Conservation (phyloP, 2,113 vertebrate species). For the Ciconia maguari region DNA sequence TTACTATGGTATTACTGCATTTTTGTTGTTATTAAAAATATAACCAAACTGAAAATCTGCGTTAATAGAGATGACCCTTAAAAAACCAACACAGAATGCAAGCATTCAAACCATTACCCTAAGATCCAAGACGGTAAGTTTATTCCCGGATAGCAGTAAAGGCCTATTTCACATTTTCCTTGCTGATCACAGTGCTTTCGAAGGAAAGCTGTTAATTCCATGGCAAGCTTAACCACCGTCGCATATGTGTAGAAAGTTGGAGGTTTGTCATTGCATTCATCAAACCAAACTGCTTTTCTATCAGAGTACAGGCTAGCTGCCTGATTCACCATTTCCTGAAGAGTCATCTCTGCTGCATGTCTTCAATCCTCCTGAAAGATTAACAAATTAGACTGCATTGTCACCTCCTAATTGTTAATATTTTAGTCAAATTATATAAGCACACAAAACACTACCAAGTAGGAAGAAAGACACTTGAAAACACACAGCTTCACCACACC, state of each 20-base stretch:
- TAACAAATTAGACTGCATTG: background rate
- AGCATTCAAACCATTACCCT: conserved; percentile 75
- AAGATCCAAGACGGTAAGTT: conserved; percentile 88
- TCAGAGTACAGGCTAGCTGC: conserved; percentile 67
- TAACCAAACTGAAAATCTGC: background rate
- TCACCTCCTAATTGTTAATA: background rate
- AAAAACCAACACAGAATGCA: background rate
- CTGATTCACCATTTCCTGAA: conserved; percentile 78
- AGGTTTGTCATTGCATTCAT: conserved; percentile 47
- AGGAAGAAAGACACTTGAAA: rapidly evolving
- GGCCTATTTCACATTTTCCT: conserved; percentile 73
- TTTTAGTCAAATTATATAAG: rapidly evolving
- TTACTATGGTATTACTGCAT: background rate
- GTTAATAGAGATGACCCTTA: background rate
- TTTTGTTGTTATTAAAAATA: background rate
- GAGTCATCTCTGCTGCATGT: conserved; percentile 52
- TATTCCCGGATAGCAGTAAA: conserved; percentile 84
- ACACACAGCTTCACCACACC: background rate
- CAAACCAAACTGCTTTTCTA: conserved; percentile 80
- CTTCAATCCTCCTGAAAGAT: background rate
- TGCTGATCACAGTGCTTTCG: conserved; percentile 32
- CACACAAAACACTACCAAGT: background rate
- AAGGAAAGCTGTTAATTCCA: conserved; percentile 75
- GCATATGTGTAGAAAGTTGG: conserved; percentile 69
- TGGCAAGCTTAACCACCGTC: conserved; percentile 55